Evolutionary conservation across 37 sponge, comb jelly and placozoan species (phyloP).

Genomic region (Theonella swinhoei): DNA sequence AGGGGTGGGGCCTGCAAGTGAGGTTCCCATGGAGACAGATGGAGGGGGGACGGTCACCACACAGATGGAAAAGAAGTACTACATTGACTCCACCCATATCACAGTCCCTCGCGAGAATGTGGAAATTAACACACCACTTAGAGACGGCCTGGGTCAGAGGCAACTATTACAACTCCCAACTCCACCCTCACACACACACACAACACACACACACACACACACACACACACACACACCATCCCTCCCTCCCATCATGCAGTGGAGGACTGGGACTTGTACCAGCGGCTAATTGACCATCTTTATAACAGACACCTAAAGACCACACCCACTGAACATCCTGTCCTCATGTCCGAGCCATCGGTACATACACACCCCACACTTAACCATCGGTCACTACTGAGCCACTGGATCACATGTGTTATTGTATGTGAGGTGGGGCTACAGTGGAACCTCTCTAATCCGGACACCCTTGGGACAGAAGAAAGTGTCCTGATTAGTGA

Average conservation of each 20-base stretch:
- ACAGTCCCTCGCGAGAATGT: conserved; percentile 62
- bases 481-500: no score
- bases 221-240: no score
- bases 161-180: background rate
- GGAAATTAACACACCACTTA: conserved; percentile 63
- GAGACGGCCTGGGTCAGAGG: conserved; percentile 68
- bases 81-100: conserved; percentile 75
- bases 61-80: conserved; percentile 66
- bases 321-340: conserved; percentile 84
- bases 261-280: conserved; percentile 94
- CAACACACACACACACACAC: no score
- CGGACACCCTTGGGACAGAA: no score
- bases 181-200: no score
- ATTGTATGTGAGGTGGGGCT: background rate
- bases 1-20: conserved; percentile 46
- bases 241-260: no score
- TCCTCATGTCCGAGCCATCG: conserved; percentile 90
- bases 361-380: conserved; percentile 64
- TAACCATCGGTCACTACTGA: background rate
- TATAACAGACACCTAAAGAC: conserved; percentile 78
- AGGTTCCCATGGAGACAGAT: conserved; percentile 43
- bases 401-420: no score
- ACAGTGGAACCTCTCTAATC: no score
- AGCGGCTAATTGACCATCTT: conserved; percentile 85
- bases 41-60: conserved; percentile 12